A percentile compares a stretch with the other conserved stretches of the same genome.
phyloP scores from a whole-genome alignment of 2,113 vertebrate genomes.

The Rhodinocichla rosea region DNA sequence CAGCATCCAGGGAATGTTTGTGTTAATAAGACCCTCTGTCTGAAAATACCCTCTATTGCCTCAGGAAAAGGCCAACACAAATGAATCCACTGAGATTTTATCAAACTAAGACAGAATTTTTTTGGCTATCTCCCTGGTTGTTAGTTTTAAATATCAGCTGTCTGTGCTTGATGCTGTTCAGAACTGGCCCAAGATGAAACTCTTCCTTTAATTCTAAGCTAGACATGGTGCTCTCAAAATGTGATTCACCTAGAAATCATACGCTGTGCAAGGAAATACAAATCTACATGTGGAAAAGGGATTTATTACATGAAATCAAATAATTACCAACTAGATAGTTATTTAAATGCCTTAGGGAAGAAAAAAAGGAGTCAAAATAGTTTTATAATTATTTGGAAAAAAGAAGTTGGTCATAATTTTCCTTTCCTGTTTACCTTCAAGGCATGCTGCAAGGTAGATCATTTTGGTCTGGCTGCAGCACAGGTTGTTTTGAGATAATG shows the following conservation, averaged over 20 bases:
- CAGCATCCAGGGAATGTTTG: background rate
- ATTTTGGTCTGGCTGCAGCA: background rate
- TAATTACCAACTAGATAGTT: background rate
- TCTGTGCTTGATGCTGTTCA: background rate
- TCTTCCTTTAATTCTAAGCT: background rate
- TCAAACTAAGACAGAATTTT: background rate
- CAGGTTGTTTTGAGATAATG: background rate
- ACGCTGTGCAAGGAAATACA: background rate
- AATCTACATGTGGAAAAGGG: background rate
- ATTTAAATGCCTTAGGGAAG: background rate
- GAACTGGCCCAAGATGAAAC: background rate
- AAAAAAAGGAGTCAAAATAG: background rate
- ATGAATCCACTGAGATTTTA: background rate
- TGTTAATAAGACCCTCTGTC: background rate
- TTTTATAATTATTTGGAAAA: background rate
- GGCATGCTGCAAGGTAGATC: background rate
- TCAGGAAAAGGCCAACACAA: slow-evolving; percentile 3
- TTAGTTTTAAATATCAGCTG: background rate
- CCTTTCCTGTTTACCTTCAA: background rate
- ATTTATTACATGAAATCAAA: background rate
- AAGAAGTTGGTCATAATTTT: background rate
- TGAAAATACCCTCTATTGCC: background rate
- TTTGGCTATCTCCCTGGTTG: background rate
- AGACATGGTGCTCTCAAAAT: background rate
- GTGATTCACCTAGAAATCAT: background rate